Percentiles rank a stretch among this genome's conserved stretches.
Conservation (phyloP, 1,140 invertebrate genomes). For the Lordiphosa collinella region DNA sequence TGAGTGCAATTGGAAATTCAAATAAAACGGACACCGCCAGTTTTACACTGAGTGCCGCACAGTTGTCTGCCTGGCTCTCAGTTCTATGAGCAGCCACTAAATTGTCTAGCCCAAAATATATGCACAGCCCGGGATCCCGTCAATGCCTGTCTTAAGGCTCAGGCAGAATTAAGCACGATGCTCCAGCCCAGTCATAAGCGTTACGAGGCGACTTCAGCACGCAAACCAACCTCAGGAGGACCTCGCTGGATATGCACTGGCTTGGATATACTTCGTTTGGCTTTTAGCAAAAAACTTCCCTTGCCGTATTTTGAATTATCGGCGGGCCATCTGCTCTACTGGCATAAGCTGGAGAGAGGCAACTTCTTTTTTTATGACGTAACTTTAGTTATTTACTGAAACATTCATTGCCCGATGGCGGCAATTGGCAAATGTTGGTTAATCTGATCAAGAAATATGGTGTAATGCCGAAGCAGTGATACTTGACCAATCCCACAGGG, state of each 20-base stretch:
- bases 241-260: constrained; percentile 50
- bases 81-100: constrained; percentile 33
- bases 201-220: background rate
- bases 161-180: background rate
- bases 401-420: constrained; percentile 40
- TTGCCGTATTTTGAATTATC: constrained; percentile 48
- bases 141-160: constrained; percentile 1
- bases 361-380: constrained; percentile 48
- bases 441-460: constrained; percentile 57
- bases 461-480: constrained; percentile 46
- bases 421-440: constrained; percentile 61
- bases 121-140: constrained; percentile 37
- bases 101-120: constrained; percentile 46
- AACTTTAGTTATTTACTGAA: constrained; percentile 48
- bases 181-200: constrained; percentile 2
- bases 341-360: constrained; percentile 53
- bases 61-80: constrained; percentile 26
- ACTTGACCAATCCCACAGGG: constrained; percentile 15
- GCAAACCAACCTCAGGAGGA: constrained; percentile 26
- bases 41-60: constrained; percentile 21
- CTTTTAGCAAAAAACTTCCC: constrained; percentile 12
- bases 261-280: constrained; percentile 43
- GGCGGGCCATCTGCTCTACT: constrained; percentile 38
- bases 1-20: background rate
- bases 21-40: background rate